A percentile compares a stretch with the other conserved stretches of the same genome.
Conservation (phyloP, 2,888 invertebrate species). For the Erpobdella octoculata region DNA sequence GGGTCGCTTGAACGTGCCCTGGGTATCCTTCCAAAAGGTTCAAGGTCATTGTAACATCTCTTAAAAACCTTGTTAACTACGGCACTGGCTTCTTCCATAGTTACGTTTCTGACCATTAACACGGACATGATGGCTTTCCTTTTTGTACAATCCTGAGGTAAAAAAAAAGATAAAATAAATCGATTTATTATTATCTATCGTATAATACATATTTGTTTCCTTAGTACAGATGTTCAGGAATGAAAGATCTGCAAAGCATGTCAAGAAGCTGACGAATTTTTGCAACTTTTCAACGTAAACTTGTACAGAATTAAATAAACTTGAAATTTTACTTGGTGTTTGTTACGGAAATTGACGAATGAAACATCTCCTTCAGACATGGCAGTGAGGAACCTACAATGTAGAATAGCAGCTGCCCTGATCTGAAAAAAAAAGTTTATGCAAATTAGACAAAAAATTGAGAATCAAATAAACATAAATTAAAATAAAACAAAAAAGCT, state of each 20-base stretch:
- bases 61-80: slow-evolving; percentile 80
- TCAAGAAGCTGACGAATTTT: too few relatives aligned
- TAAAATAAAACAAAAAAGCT: neutral
- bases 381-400: slow-evolving; percentile 79
- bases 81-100: slow-evolving; percentile 63
- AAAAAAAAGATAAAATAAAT: too few relatives aligned
- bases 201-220: too few relatives aligned
- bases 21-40: slow-evolving; percentile 69
- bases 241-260: too few relatives aligned
- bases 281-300: too few relatives aligned
- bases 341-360: slow-evolving; percentile 63
- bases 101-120: slow-evolving; percentile 69
- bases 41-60: slow-evolving; percentile 81
- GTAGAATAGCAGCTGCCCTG: slow-evolving; percentile 82
- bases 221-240: too few relatives aligned
- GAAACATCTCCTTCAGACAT: slow-evolving; percentile 70
- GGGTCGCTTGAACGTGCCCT: slow-evolving; percentile 40
- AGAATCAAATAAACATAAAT: neutral
- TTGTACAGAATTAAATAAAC: neutral
- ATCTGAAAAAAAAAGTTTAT: slow-evolving; percentile 55
- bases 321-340: slow-evolving; percentile 66
- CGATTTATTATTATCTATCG: too few relatives aligned
- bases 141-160: slow-evolving; percentile 71
- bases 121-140: slow-evolving; percentile 77
- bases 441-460: neutral